Evolutionary conservation across 2,797 vertebrate genomes (phyloP), one percentile per base, ranked within the genome.

Genomic region (Notoglanidium macrostoma): DNA sequence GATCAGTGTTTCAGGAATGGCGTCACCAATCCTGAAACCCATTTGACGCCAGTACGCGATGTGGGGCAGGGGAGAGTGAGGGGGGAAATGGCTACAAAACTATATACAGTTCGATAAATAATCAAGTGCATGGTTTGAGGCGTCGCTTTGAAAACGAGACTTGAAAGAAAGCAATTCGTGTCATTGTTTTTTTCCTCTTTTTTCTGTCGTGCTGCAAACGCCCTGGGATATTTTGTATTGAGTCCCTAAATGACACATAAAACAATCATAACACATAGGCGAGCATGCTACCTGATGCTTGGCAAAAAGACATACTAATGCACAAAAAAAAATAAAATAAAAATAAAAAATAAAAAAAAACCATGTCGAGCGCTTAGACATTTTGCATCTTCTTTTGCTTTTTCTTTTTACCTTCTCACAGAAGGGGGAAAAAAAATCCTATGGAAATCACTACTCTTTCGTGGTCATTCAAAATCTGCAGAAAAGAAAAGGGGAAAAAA

Each of bases 41-140:
- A 91, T 93, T 86, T 77, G 76, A 94, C 83, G 91, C 90, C 87
- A 90, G 90, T 65, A 82, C 77, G 77, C 57, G 23, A 80, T 32
- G 57, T 57, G 93, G 91, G 82, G 49, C 44, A 76, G 49, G n/a
- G 57, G 68, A 61, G 91, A 76, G 89, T n/a, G 17, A 11, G 59
- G 67, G 59, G 76, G 84, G 79, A 81, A 86, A 86, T 92, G 92
- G 91, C 92, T 95, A 94, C 90, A 95, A 96, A 96, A 96, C 94
- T 96, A 96, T 95, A 93, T 96, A 96, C 95, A 96, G 93, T 93
- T 93, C 91, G 94, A 96, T 95, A 95, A 95, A 96, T 95, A 95
- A 92, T 90, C 87, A 91, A 95, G 94, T 95, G 95, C 93, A 93
- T 94, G 94, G 93, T 95, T 95, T 95, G 94, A 96, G 94, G 93